A percentile compares a stretch with the other conserved stretches of the same genome.
These are phyloP conservation scores for Macquaria ambigua DNA, from an alignment of 2,113 vertebrate species.

Conservation along the genomic window DNA sequence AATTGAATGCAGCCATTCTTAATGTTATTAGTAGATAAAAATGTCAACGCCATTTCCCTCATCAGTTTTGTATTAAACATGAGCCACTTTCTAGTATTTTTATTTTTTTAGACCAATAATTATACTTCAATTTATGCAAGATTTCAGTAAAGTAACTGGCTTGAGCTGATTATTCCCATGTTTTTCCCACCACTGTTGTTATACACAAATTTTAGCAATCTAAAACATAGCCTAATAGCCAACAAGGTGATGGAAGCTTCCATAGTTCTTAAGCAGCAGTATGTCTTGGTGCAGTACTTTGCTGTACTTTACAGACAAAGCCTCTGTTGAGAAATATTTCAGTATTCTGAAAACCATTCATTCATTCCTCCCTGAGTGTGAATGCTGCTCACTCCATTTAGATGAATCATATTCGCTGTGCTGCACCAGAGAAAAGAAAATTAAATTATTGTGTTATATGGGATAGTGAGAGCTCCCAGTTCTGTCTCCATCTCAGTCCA, in stretches of 20 bases:
- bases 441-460: constrained; percentile 77
- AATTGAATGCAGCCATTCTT: constrained; percentile 1
- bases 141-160: background rate
- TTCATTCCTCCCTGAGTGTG: constrained; percentile 34
- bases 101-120: background rate
- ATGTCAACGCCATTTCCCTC: too few relatives aligned
- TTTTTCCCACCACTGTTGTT: background rate
- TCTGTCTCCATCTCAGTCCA: constrained; percentile 52
- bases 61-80: background rate
- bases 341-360: constrained; percentile 25
- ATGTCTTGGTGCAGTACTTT: background rate
- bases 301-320: constrained; percentile 19
- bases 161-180: background rate
- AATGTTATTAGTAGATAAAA: background rate
- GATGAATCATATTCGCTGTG: constrained; percentile 68
- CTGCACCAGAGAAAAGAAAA: constrained; percentile 66
- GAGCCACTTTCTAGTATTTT: background rate
- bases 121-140: background rate
- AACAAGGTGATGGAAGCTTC: background rate
- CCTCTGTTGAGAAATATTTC: constrained; percentile 30
- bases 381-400: constrained; percentile 56
- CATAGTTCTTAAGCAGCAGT: background rate
- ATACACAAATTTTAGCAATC: background rate
- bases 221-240: background rate
- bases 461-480: constrained; percentile 56